These are phyloP conservation scores for Caradrina kadenii DNA, from an alignment of 2,888 invertebrate genomes.

Conservation along the genomic window DNA sequence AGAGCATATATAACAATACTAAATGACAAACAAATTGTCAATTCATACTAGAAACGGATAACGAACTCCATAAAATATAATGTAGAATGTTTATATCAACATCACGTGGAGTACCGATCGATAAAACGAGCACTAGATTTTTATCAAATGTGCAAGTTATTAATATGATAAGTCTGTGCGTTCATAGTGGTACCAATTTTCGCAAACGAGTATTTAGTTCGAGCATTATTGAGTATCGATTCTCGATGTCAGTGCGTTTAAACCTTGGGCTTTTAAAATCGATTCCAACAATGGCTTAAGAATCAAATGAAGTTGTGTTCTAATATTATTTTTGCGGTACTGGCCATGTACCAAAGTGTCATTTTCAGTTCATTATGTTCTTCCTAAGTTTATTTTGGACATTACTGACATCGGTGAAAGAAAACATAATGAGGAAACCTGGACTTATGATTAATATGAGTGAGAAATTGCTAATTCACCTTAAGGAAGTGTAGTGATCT, in stretches of 20 bases:
- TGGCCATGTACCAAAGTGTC: too few relatives aligned
- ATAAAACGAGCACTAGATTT: conserved; percentile 60
- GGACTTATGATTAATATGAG: too few relatives aligned
- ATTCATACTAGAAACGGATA: not conserved
- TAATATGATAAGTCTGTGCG: conserved; percentile 62
- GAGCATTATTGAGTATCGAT: conserved; percentile 55
- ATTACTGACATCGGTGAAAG: too few relatives aligned
- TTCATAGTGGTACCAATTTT: conserved; percentile 55
- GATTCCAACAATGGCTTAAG: conserved; percentile 12
- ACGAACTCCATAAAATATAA: conserved; percentile 14
- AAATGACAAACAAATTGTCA: not conserved
- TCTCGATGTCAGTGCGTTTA: conserved; percentile 17
- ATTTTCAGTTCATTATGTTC: too few relatives aligned
- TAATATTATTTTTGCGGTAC: not conserved
- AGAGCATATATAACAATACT: too few relatives aligned
- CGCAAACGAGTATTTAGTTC: conserved; percentile 61
- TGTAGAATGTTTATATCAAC: conserved; percentile 8
- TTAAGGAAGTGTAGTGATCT: too few relatives aligned
- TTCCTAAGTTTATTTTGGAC: too few relatives aligned
- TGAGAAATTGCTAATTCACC: too few relatives aligned
- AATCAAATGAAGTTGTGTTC: conserved; percentile 11
- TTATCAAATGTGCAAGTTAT: conserved; percentile 67
- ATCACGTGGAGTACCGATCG: conserved; percentile 49
- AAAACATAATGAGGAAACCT: too few relatives aligned
- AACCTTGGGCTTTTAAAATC: conserved; percentile 33